A percentile compares a stretch with the other conserved stretches of the same genome.
Evolutionary conservation across 1,140 invertebrate species (phyloP).

Genomic region (Scaptomyza graminum): DNA sequence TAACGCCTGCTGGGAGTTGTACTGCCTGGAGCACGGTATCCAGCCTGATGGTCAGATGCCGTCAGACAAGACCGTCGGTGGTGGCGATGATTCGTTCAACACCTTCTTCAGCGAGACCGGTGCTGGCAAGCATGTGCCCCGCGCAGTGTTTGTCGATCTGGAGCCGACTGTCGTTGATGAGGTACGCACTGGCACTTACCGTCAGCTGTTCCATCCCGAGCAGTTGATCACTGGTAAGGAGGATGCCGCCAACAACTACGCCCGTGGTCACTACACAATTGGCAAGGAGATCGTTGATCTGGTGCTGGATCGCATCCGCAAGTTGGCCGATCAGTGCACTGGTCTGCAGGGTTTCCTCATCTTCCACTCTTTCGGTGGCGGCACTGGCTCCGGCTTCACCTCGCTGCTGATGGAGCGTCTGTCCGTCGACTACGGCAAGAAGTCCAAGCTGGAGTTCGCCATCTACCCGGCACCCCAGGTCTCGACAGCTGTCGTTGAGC

Average conservation of each 20-base stretch:
- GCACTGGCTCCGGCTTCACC: slow-evolving; percentile 94
- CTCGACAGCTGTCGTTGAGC: slow-evolving; percentile 95
- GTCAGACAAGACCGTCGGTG: slow-evolving; percentile 89
- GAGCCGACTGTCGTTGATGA: slow-evolving; percentile 96
- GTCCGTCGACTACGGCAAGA: slow-evolving; percentile 95
- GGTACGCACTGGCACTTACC: slow-evolving; percentile 92
- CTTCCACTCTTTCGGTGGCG: slow-evolving; percentile 95
- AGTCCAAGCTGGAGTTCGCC: slow-evolving; percentile 94
- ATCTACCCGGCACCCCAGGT: slow-evolving; percentile 96
- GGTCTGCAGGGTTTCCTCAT: slow-evolving; percentile 95
- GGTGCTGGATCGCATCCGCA: slow-evolving; percentile 91
- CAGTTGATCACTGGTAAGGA: slow-evolving; percentile 94
- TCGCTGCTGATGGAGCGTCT: slow-evolving; percentile 94
- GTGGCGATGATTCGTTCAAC: slow-evolving; percentile 91
- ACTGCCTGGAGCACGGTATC: slow-evolving; percentile 91
- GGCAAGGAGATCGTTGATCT: slow-evolving; percentile 94
- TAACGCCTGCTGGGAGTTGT: slow-evolving; percentile 88
- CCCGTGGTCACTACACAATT: slow-evolving; percentile 95
- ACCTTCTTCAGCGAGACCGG: slow-evolving; percentile 96
- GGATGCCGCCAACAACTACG: slow-evolving; percentile 95
- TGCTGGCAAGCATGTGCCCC: slow-evolving; percentile 93
- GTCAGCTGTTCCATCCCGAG: slow-evolving; percentile 93
- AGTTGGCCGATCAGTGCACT: slow-evolving; percentile 93
- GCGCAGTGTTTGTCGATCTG: slow-evolving; percentile 93
- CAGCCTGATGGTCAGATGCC: slow-evolving; percentile 89